These are phyloP conservation scores for Xylota sylvarum DNA, from an alignment of 2,888 invertebrate species.

Conservation along the genomic window DNA sequence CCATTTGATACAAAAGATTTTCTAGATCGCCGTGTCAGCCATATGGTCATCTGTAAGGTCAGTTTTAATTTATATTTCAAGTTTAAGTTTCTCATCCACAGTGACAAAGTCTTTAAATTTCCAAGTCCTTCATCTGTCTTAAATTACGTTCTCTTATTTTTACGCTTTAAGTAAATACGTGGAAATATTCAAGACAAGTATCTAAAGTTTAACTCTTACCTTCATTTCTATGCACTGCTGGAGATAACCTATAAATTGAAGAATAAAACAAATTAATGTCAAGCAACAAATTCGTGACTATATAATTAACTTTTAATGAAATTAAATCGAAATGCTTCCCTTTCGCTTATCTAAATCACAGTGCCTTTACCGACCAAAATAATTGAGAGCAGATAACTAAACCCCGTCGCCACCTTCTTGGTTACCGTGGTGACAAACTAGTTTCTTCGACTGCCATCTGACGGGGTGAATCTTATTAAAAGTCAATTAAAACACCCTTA, in stretches of 20 bases:
- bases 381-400: slow-evolving; percentile 45
- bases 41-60: too few relatives aligned
- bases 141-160: too few relatives aligned
- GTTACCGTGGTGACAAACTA: slow-evolving; percentile 44
- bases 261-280: not conserved
- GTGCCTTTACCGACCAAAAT: not conserved
- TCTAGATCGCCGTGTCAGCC: too few relatives aligned
- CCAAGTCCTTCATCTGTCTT: too few relatives aligned
- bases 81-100: too few relatives aligned
- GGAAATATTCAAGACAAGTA: too few relatives aligned
- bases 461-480: slow-evolving; percentile 66
- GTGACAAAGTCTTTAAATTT: too few relatives aligned
- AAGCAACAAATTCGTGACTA: slow-evolving; percentile 7
- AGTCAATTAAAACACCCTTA: slow-evolving; percentile 74
- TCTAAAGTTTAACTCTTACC: not conserved
- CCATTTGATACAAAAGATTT: too few relatives aligned
- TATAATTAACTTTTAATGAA: slow-evolving; percentile 46
- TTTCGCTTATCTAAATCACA: not conserved
- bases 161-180: too few relatives aligned
- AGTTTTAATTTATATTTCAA: too few relatives aligned
- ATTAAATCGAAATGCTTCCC: slow-evolving; percentile 23
- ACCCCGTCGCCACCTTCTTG: slow-evolving; percentile 2
- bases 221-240: not conserved
- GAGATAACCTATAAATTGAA: not conserved
- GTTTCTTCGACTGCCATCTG: slow-evolving; percentile 34